Conservation (phyloP, 2,888 invertebrate species). For the Belgica antarctica region DNA sequence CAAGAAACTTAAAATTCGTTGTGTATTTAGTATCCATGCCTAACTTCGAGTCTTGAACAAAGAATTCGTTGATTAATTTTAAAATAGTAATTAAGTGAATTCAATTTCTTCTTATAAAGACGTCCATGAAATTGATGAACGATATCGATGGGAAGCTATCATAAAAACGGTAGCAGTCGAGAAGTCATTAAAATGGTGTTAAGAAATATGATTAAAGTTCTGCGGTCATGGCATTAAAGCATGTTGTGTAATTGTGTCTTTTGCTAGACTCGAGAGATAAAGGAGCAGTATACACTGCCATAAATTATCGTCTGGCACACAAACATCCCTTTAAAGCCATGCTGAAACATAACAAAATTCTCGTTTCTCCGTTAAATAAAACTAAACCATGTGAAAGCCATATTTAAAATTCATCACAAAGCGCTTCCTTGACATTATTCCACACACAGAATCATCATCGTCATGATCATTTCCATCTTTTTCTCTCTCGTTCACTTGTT, state of each 20-base stretch:
- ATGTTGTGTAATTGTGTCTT: conserved; percentile 11
- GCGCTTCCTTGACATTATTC: conserved; percentile 43
- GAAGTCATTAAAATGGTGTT: conserved; percentile 40
- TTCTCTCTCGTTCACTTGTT: neutral
- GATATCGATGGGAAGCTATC: neutral
- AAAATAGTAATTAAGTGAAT: too few species aligned
- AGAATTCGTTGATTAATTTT: too few species aligned
- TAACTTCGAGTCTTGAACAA: too few species aligned
- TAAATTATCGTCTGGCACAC: conserved; percentile 31
- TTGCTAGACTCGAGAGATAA: conserved; percentile 37
- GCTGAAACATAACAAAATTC: conserved; percentile 13
- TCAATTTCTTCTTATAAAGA: too few species aligned
- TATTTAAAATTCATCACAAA: conserved; percentile 44
- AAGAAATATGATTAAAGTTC: conserved; percentile 37
- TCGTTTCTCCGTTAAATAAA: conserved; percentile 14
- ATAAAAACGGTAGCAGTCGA: conserved; percentile 10
- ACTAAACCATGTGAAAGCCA: conserved; percentile 34
- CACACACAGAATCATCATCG: conserved; percentile 29
- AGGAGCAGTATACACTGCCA: too few species aligned
- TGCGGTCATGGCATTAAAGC: neutral
- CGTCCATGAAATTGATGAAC: too few species aligned
- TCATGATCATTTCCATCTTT: conserved; percentile 14
- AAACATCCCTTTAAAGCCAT: conserved; percentile 10
- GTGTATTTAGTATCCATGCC: too few species aligned
- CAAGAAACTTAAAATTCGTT: too few species aligned